Percentiles rank a stretch among this genome's conserved stretches.
Evolutionary conservation across 2,888 invertebrate species (phyloP).

Genomic region (Heliconius ethilla): DNA sequence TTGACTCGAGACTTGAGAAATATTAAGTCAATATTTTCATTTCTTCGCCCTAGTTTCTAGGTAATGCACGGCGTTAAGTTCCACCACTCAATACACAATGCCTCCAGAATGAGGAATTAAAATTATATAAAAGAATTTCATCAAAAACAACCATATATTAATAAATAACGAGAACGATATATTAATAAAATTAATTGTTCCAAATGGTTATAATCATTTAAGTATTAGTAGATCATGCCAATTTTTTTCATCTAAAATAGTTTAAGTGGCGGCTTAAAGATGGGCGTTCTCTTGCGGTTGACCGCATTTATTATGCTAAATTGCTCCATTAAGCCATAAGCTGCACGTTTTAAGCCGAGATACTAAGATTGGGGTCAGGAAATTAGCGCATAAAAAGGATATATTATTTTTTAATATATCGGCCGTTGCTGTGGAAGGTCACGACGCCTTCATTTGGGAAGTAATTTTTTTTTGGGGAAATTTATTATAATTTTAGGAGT

Average conservation of each 20-base stretch:
- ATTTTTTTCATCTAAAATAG: constrained; percentile 32
- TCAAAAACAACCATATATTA: too few species aligned
- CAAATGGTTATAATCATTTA: constrained; percentile 10
- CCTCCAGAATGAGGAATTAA: too few species aligned
- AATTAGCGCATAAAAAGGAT: constrained; percentile 39
- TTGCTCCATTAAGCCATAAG: constrained; percentile 69
- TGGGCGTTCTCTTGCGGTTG: constrained; percentile 45
- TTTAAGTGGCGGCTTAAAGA: constrained; percentile 43
- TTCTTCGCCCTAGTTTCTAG: too few species aligned
- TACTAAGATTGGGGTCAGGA: constrained; percentile 45
- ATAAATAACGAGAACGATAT: not conserved
- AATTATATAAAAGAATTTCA: not conserved
- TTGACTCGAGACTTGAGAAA: not conserved
- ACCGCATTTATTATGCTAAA: constrained; percentile 68
- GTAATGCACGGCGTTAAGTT: too few species aligned
- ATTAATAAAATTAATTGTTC: constrained; percentile 16
- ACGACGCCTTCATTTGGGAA: not conserved
- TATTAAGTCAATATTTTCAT: not conserved
- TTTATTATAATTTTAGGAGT: not conserved
- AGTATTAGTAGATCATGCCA: constrained; percentile 24
- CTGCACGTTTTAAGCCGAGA: constrained; percentile 51
- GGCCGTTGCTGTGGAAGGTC: constrained; percentile 18
- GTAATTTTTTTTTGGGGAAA: not conserved
- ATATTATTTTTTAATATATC: constrained; percentile 38
- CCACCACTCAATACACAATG: too few species aligned